Base-by-base conservation (phyloP, 2,797 vertebrate genomes). In the Paratrypauchen microcephalus region DNA sequence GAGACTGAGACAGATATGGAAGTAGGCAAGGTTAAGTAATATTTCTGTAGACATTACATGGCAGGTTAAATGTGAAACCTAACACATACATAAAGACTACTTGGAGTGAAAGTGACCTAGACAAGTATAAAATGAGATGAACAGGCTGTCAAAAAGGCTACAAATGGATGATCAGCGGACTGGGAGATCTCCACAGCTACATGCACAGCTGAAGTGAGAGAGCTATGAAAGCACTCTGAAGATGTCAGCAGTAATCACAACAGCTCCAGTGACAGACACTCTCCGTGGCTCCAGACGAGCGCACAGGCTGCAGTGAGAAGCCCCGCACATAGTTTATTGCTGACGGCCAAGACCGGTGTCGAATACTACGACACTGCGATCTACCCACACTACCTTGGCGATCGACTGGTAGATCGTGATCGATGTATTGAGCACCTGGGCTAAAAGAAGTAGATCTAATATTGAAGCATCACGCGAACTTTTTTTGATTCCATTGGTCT, bases 211-310 rank as follows among this genome's bases (percentile, higher is more conserved):
- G n/a, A 60, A 28, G 68, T 55, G 68, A 65, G 68, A 32, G 54
- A 56, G 52, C 71, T 18, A 6, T 67, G 50, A 64, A 65, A 61
- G 56, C 50, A 65, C 68, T 74, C 30, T 39, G 41, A 61, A 54
- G 32, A 70, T 72, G 72, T 77, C 74, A 72, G 70, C 47, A 68
- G 68, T 58, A 48, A 71, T 76, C 73, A 79, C 5, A 58, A 52
- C 12, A 23, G 26, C 19, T 4, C 15, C 28, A 36, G 52, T 32
- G 24, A 70, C 67, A 69, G 1, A 62, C 16, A 13, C 73, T 60
- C 75, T 61, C 58, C n/a, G n/a, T n/a, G n/a, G n/a, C n/a, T n/a
- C n/a, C n/a, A n/a, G n/a, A n/a, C n/a, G n/a, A n/a, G n/a, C n/a
- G n/a, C n/a, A n/a, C n/a, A n/a, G n/a, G n/a, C n/a, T n/a, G n/a